Evolutionary conservation across 2,888 invertebrate genomes (phyloP).

Genomic region (Drosophila prostipennis): DNA sequence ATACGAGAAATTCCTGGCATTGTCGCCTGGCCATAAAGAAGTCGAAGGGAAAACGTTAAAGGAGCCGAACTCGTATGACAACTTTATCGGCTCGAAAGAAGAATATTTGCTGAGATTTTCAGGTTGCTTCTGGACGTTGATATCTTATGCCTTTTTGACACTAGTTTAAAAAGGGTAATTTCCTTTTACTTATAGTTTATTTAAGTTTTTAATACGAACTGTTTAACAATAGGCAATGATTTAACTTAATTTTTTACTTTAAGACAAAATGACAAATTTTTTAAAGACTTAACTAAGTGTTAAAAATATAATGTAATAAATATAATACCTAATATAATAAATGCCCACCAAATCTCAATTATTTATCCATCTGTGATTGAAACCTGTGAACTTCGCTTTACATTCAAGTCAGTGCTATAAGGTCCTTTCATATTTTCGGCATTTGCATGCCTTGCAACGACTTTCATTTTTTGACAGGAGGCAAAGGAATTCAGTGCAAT

Average conservation of each 20-base stretch:
- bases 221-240: no score
- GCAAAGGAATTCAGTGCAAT: slow-evolving; percentile 31
- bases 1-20: slow-evolving; percentile 75
- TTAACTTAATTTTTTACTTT: no score
- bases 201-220: no score
- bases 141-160: slow-evolving; percentile 17
- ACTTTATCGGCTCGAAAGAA: slow-evolving; percentile 61
- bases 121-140: slow-evolving; percentile 2
- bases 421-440: slow-evolving; percentile 21
- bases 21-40: slow-evolving; percentile 55
- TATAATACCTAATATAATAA: no score
- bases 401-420: background rate
- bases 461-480: slow-evolving; percentile 61
- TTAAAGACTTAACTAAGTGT: no score
- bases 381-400: background rate
- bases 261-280: no score
- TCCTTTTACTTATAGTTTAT: background rate
- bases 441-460: slow-evolving; percentile 29
- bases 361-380: no score
- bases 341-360: no score
- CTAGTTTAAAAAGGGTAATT: background rate
- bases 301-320: no score
- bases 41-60: slow-evolving; percentile 32
- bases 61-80: slow-evolving; percentile 51
- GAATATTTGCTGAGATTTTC: slow-evolving; percentile 32